Base-by-base conservation (phyloP, 2,113 vertebrate genomes). In the Pao palembangensis region DNA sequence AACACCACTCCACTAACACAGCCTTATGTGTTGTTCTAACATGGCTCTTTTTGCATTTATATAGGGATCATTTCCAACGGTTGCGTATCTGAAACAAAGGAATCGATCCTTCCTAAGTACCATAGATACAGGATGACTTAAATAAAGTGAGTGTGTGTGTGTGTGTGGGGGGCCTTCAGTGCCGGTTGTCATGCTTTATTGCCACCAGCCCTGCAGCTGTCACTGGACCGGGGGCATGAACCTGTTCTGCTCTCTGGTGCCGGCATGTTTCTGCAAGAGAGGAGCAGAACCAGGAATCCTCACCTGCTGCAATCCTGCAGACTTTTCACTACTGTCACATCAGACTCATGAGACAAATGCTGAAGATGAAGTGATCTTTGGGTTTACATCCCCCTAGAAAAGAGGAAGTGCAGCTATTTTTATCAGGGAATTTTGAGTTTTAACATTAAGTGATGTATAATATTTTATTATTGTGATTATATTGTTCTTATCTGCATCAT, bases 121-220 rank as follows among this genome's bases (percentile, higher is more conserved):
- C 16, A 44, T 15, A 44, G 43, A 44, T 15, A 44, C 13, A 44
- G 16, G 43, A 16, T 44, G 43, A 44, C 10, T 14, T 12, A 5
- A 44, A 44, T 44, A 47, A 16, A 42, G 50, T 21, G 12, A 15
- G 58, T 31, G 50, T 67, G 77, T 67, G 77, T 78, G 65, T 52
- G 75, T 31, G 50, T 67, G 77, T 67, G 77, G 76, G 65, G 50
- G 75, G 60, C 69, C 64, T 58, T 71, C 64, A 71, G 47, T 11
- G 46, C 56, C 59, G 77, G 59, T 75, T 82, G 84, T 81, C 82
- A 73, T 19, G 55, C 51, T 87, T 86, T 86, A 82, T 81, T 76
- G 79, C 79, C 56, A 73, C 28, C 18, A 67, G 75, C 25, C 6
- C 65, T 55, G 61, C 85, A 88, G 84, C 87, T 88, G 87, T 86